phyloP scores from a whole-genome alignment of 2,888 invertebrate genomes.

The Pristionchus arcanus region DNA sequence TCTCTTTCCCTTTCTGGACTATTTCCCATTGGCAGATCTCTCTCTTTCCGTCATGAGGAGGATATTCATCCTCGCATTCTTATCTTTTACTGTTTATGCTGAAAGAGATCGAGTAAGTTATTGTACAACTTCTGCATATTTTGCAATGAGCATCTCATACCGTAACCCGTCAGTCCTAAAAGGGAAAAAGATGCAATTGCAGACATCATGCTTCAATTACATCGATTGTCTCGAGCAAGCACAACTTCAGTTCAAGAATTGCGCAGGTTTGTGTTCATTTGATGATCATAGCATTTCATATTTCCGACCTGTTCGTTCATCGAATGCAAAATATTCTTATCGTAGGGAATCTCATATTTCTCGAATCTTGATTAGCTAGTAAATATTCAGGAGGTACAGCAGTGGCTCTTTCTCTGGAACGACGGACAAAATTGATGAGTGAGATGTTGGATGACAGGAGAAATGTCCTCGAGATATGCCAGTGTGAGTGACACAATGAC shows the following conservation, averaged over 20 bases:
- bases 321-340: neutral
- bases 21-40: slow-evolving; percentile 17
- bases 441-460: slow-evolving; percentile 36
- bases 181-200: neutral
- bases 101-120: slow-evolving; percentile 51
- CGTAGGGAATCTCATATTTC: too few species aligned
- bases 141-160: neutral
- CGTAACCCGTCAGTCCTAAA: neutral
- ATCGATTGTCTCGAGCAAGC: slow-evolving; percentile 55
- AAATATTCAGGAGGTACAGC: slow-evolving; percentile 45
- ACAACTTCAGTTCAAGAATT: slow-evolving; percentile 54
- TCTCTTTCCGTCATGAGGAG: slow-evolving; percentile 41
- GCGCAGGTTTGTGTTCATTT: slow-evolving; percentile 3
- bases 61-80: neutral
- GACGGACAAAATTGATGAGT: slow-evolving; percentile 51
- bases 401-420: slow-evolving; percentile 51
- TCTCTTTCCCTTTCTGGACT: slow-evolving; percentile 37
- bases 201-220: slow-evolving; percentile 56
- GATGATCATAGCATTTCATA: neutral
- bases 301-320: neutral
- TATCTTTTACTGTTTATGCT: neutral
- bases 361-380: too few species aligned
- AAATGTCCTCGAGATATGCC: slow-evolving; percentile 36
- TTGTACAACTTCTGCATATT: neutral
- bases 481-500: slow-evolving; percentile 13